Percentiles rank a stretch among this genome's conserved stretches.
phyloP scores from a whole-genome alignment of 2,888 invertebrate genomes.

The Brachyopa scutellaris region DNA sequence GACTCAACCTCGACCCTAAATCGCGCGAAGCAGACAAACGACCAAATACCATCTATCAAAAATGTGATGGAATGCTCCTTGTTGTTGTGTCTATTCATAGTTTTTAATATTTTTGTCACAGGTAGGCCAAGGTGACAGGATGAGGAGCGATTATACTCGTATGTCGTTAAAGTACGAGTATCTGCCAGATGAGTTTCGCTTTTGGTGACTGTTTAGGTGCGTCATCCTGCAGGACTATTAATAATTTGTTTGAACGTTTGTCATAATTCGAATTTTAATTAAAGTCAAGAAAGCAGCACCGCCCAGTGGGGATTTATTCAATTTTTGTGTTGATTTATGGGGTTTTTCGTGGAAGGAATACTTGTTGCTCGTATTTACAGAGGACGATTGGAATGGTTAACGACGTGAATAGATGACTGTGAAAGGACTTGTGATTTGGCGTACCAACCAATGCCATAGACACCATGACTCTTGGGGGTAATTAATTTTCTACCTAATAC shows the following conservation, averaged over 20 bases:
- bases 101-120: conserved; percentile 49
- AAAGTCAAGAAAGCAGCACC: conserved; percentile 28
- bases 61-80: conserved; percentile 52
- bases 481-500: no score
- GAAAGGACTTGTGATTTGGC: no score
- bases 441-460: no score
- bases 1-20: conserved; percentile 12
- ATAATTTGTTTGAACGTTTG: conserved; percentile 65
- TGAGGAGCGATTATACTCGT: neutral
- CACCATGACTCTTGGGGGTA: no score
- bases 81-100: conserved; percentile 23
- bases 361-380: no score
- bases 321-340: conserved; percentile 49
- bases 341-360: conserved; percentile 8
- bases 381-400: no score
- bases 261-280: conserved; percentile 66
- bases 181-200: conserved; percentile 10
- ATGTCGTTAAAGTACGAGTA: no score
- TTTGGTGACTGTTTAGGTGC: conserved; percentile 13
- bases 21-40: conserved; percentile 39
- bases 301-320: conserved; percentile 24
- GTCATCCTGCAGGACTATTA: conserved; percentile 66
- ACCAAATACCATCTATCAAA: conserved; percentile 55
- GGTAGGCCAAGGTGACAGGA: conserved; percentile 22
- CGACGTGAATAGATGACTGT: no score